These are phyloP conservation scores for Diadophis punctatus DNA, from an alignment of 2,113 vertebrate genomes.

Conservation along the genomic window DNA sequence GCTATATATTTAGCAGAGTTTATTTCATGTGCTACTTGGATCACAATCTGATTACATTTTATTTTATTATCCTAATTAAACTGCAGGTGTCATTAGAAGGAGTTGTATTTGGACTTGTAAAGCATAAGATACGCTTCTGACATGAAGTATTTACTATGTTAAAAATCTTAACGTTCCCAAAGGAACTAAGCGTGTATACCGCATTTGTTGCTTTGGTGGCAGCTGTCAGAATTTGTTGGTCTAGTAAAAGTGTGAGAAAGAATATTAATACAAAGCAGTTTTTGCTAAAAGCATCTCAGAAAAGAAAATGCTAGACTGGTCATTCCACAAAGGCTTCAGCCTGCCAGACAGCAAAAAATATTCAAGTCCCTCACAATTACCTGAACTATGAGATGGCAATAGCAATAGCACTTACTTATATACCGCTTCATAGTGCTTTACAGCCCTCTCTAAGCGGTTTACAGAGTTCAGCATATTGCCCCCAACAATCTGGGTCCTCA, in stretches of 20 bases:
- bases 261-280: background rate
- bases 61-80: slow-evolving; percentile 25
- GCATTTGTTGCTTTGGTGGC: background rate
- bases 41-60: slow-evolving; percentile 24
- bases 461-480: too few relatives aligned
- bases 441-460: too few relatives aligned
- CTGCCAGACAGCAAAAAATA: background rate
- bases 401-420: too few relatives aligned
- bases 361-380: background rate
- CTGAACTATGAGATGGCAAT: background rate
- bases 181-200: background rate
- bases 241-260: background rate
- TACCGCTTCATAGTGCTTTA: too few relatives aligned
- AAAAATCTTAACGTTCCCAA: slow-evolving; percentile 21
- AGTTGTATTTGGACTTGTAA: slow-evolving; percentile 25
- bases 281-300: slow-evolving; percentile 10
- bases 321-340: background rate
- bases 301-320: background rate
- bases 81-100: slow-evolving; percentile 23
- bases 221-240: slow-evolving; percentile 5
- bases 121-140: slow-evolving; percentile 17
- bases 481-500: too few relatives aligned
- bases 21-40: slow-evolving; percentile 21
- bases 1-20: slow-evolving; percentile 23
- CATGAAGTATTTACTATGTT: background rate